phyloP scores from a whole-genome alignment of 2,113 vertebrate genomes.

The Collichthys lucidus region DNA sequence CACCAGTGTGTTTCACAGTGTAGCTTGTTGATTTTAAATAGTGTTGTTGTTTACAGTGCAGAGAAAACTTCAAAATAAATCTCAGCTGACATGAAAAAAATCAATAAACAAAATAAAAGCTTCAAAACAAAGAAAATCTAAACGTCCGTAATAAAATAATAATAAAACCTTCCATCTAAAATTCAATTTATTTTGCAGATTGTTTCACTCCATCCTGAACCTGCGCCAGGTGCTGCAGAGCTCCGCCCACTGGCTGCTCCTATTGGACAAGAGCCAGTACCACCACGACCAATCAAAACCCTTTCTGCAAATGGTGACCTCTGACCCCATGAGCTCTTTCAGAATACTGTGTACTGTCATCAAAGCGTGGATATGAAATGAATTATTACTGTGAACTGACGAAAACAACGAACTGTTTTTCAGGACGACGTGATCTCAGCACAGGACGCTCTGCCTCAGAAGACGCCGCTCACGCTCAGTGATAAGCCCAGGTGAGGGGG shows the following conservation, averaged over 20 bases:
- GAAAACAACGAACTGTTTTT: background rate
- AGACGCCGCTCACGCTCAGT: constrained; percentile 83
- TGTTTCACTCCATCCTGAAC: constrained; percentile 89
- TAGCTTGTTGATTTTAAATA: background rate
- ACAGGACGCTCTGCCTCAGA: constrained; percentile 89
- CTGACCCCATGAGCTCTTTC: background rate
- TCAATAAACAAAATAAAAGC: background rate
- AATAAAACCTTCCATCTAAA: background rate
- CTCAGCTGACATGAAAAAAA: background rate
- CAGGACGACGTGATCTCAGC: constrained; percentile 89
- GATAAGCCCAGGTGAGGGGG: constrained; percentile 80
- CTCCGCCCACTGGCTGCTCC: constrained; percentile 89
- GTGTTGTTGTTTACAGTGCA: background rate
- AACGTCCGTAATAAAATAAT: background rate
- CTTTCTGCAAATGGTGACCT: constrained; percentile 88
- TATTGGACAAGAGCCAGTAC: constrained; percentile 88
- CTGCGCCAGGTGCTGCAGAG: constrained; percentile 89
- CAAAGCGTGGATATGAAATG: too few species aligned
- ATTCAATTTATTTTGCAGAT: constrained; percentile 74
- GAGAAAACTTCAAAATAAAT: background rate
- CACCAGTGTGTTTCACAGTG: constrained; percentile 8
- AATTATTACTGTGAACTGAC: too few species aligned
- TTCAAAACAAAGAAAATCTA: background rate
- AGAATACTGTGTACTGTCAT: too few species aligned
- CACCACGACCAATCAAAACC: constrained; percentile 81